Evolutionary conservation across 1,140 invertebrate genomes (phyloP), one percentile per base, ranked within the genome.

Genomic region (Heterodera carotae): DNA sequence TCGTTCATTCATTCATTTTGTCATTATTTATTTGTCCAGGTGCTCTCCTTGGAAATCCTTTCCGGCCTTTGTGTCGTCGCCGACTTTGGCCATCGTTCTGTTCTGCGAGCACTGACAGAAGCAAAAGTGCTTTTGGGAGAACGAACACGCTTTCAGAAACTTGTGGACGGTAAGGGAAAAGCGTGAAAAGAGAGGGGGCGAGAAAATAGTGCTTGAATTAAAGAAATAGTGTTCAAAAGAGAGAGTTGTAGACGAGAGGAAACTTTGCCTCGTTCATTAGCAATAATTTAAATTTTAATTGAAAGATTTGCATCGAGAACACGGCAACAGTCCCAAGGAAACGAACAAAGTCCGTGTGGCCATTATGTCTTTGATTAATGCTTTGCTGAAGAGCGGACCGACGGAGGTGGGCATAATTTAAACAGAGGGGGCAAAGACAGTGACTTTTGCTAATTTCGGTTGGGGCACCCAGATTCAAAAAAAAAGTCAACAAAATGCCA

Each of bases 361-460:
- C 6, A 93, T 98, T 68, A 97, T 99, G 95, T 97, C 94, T 1
- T 96, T 99, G 83, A 92, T 98, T 48, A 99, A 99, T 88, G 96
- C 96, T 2, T 93, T 98, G 0, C 89, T 99, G 2, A 96, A 95
- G 88, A 98, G 96, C 85, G 96, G 96, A 1, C 93, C 94, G 2
- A 95, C 96, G 1, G 94, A 97, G 89, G 90, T 90, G 75, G 74
- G 71, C 18, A n/a, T n/a, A n/a, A n/a, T n/a, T n/a, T n/a, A n/a
- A n/a, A n/a, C n/a, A n/a, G n/a, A n/a, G n/a, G n/a, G n/a, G n/a
- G n/a, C n/a, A n/a, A n/a, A n/a, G n/a, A n/a, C n/a, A n/a, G 39
- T 39, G 39, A 12, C 39, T 39, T 39, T 39, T 39, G 39, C 2
- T 12, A 1, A 0, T 2, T 39, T 39, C n/a, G n/a, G n/a, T n/a